Evolutionary conservation across 2,888 invertebrate genomes (phyloP).

Genomic region (Allacma fusca): DNA sequence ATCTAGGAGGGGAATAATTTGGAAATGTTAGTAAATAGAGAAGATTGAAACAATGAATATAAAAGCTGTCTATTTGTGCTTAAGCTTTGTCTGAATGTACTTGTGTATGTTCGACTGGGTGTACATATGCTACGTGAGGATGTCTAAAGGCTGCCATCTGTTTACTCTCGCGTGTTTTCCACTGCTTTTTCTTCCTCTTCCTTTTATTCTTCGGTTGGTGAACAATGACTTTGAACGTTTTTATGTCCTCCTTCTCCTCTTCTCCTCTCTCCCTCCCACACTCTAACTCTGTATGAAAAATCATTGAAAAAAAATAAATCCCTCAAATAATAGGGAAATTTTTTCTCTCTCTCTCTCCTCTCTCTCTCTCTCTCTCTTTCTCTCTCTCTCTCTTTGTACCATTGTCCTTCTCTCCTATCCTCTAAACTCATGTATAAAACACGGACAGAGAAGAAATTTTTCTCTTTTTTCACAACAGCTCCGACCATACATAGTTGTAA

Average conservation of each 20-base stretch:
- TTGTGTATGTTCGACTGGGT: background rate
- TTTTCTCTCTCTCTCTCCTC: background rate
- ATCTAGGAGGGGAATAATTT: background rate
- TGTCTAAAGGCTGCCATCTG: background rate
- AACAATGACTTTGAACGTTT: background rate
- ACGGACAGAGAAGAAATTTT: background rate
- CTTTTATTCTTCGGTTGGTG: background rate
- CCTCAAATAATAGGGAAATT: slow-evolving; percentile 16
- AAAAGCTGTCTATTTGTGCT: slow-evolving; percentile 6
- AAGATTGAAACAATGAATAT: background rate
- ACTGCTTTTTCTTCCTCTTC: slow-evolving; percentile 7
- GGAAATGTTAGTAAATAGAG: background rate
- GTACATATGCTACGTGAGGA: background rate
- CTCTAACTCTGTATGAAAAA: background rate
- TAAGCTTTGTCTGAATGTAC: background rate
- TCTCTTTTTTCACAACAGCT: background rate
- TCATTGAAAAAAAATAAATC: slow-evolving; percentile 16
- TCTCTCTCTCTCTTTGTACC: background rate
- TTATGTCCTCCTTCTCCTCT: background rate
- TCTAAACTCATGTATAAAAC: slow-evolving; percentile 5
- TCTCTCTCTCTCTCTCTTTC: background rate
- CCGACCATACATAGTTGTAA: background rate
- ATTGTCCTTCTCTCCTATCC: background rate
- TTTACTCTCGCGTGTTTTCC: slow-evolving; percentile 16
- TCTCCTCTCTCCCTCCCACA: background rate